These are phyloP conservation scores for Elephantulus edwardii DNA, from an alignment of 2,113 vertebrate genomes.

Conservation along the genomic window DNA sequence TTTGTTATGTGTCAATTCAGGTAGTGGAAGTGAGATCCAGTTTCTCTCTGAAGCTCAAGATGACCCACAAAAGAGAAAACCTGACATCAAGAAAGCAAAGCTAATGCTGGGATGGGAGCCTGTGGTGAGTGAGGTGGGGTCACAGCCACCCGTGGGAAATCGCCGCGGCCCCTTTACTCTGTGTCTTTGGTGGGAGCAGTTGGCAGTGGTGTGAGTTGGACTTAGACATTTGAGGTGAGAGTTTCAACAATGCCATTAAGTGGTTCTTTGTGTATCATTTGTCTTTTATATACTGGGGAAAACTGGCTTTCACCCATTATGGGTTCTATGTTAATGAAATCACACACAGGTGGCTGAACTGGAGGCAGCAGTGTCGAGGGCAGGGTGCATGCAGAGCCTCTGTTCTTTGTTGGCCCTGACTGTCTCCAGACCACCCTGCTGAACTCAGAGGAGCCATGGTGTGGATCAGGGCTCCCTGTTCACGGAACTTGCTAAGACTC, in stretches of 20 bases:
- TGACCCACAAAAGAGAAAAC: slow-evolving; percentile 96
- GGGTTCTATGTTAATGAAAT: background rate
- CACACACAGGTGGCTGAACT: accelerated
- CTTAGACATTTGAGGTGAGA: accelerated
- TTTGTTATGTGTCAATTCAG: slow-evolving; percentile 68
- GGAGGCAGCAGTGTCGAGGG: accelerated
- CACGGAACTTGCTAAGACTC: background rate
- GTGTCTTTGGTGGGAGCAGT: accelerated
- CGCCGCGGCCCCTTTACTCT: accelerated
- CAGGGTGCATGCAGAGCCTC: accelerated
- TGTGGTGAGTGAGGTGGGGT: slow-evolving; percentile 88
- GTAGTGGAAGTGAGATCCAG: slow-evolving; percentile 96
- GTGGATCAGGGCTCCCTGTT: accelerated
- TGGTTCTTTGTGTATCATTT: background rate
- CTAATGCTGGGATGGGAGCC: slow-evolving; percentile 97
- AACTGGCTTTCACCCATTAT: background rate
- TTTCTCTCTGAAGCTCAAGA: slow-evolving; percentile 99
- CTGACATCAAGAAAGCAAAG: slow-evolving; percentile 97
- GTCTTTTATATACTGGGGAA: background rate
- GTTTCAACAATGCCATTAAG: background rate
- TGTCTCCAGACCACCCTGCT: background rate
- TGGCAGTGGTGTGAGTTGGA: background rate
- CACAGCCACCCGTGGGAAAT: background rate
- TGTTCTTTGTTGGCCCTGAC: no score
- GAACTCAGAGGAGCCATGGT: no score